A percentile compares a stretch with the other conserved stretches of the same genome.
phyloP scores from a whole-genome alignment of 2,113 vertebrate species.

The Gymnobelideus leadbeateri region DNA sequence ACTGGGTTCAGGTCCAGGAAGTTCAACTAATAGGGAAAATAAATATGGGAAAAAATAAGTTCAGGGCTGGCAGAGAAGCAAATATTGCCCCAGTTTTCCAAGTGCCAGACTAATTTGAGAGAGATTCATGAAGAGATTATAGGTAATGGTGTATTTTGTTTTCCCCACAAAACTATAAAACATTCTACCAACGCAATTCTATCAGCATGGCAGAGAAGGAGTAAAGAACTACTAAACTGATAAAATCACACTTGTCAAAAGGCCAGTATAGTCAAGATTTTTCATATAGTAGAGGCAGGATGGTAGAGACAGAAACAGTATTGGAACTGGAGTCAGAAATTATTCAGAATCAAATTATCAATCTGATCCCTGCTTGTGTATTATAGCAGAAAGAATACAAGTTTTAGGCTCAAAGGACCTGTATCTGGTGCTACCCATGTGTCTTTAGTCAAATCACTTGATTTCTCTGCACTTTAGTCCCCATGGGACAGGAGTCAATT shows the following conservation, averaged over 20 bases:
- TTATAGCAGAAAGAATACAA: too few species aligned
- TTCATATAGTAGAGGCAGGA: too few species aligned
- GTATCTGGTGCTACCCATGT: too few species aligned
- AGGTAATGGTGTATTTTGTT: not conserved
- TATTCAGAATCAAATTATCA: too few species aligned
- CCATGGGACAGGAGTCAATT: too few species aligned
- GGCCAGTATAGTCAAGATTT: too few species aligned
- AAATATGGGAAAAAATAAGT: not conserved
- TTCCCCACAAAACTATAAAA: not conserved
- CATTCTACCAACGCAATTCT: not conserved
- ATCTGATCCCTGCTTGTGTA: too few species aligned
- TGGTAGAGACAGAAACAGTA: too few species aligned
- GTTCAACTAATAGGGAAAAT: not conserved
- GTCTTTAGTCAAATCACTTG: too few species aligned
- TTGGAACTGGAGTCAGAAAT: too few species aligned
- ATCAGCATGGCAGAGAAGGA: not conserved
- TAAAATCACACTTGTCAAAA: not conserved
- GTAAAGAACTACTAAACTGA: not conserved
- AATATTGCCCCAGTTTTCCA: not conserved
- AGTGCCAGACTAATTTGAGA: not conserved
- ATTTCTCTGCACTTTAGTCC: too few species aligned
- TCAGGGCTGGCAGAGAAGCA: not conserved
- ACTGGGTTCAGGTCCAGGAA: not conserved
- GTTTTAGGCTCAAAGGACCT: too few species aligned
- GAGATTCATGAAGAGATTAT: not conserved